phyloP scores from a whole-genome alignment of 64 coral and sea anemone genomes.

The Actinia tenebrosa region DNA sequence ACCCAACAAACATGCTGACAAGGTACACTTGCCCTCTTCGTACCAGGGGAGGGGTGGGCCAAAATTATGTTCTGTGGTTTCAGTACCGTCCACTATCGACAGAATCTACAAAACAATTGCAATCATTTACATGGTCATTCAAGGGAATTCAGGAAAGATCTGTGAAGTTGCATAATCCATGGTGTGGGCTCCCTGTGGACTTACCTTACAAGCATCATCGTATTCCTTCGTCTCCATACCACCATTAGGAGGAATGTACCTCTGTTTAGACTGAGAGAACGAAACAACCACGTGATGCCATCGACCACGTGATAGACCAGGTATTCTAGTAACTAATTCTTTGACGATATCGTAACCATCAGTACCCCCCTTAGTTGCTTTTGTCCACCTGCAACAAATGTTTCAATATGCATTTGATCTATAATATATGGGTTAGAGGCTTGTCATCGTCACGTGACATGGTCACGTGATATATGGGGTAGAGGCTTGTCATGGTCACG shows the following conservation, averaged over 20 bases:
- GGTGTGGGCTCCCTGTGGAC: not conserved
- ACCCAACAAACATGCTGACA: conserved; percentile 24
- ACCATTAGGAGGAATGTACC: not conserved
- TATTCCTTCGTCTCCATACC: not conserved
- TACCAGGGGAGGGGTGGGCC: conserved; percentile 43
- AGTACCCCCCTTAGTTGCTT: conserved; percentile 37
- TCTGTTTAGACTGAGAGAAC: conserved; percentile 28
- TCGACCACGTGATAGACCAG: conserved; percentile 23
- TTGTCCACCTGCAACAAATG: conserved; percentile 43
- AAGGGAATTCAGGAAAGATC: too few species aligned
- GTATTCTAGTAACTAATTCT: conserved; percentile 29
- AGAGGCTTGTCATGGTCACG: too few species aligned
- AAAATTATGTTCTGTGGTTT: conserved; percentile 24
- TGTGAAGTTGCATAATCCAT: too few species aligned
- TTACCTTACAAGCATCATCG: conserved; percentile 6
- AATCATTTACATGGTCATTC: too few species aligned
- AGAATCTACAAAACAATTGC: conserved; percentile 24
- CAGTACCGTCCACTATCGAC: conserved; percentile 42
- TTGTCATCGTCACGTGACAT: too few species aligned
- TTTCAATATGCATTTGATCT: too few species aligned
- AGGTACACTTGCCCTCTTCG: conserved; percentile 46
- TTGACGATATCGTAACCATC: conserved; percentile 18
- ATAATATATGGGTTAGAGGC: too few species aligned
- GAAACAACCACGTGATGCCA: conserved; percentile 60
- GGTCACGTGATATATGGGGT: too few species aligned